phyloP scores from a whole-genome alignment of 1,140 invertebrate genomes.

The Zaprionus kolodkinae region DNA sequence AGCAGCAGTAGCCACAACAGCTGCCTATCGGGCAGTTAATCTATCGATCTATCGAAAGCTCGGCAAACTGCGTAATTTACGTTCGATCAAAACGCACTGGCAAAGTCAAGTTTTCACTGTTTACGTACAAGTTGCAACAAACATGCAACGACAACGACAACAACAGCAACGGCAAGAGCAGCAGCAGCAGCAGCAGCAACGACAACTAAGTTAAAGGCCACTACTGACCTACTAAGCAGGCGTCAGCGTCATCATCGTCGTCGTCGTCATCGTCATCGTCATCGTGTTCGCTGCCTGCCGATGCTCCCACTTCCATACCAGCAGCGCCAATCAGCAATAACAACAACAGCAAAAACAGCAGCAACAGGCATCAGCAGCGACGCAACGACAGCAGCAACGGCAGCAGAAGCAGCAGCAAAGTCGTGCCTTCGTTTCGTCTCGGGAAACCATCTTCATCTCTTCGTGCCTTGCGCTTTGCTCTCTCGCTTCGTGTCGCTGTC shows the following conservation, averaged over 20 bases:
- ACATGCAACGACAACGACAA: slow-evolving; percentile 26
- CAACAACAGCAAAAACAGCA: slow-evolving; percentile 12
- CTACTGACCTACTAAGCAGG: slow-evolving; percentile 82
- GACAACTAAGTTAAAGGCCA: slow-evolving; percentile 70
- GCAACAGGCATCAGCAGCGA: slow-evolving; percentile 11
- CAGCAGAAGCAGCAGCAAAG: slow-evolving; percentile 16
- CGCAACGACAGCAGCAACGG: not conserved
- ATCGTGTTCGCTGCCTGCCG: slow-evolving; percentile 46
- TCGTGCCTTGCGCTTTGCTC: slow-evolving; percentile 39
- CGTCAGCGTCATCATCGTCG: slow-evolving; percentile 24
- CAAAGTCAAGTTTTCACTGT: slow-evolving; percentile 58
- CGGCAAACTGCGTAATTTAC: slow-evolving; percentile 9
- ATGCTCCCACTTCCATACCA: slow-evolving; percentile 48
- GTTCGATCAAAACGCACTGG: slow-evolving; percentile 19
- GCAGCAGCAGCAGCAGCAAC: slow-evolving; percentile 40
- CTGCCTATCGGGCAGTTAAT: not conserved
- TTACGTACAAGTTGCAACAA: slow-evolving; percentile 37
- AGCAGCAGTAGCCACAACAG: not conserved
- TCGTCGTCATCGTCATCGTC: slow-evolving; percentile 4
- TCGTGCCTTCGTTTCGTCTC: slow-evolving; percentile 50
- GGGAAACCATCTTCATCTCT: slow-evolving; percentile 39
- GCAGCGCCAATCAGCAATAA: slow-evolving; percentile 38
- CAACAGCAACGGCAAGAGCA: slow-evolving; percentile 41
- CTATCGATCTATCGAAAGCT: slow-evolving; percentile 6
- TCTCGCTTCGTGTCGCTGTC: slow-evolving; percentile 14